Evolutionary conservation across 2,888 invertebrate genomes (phyloP).

Genomic region (Acanthosepion lycidas): DNA sequence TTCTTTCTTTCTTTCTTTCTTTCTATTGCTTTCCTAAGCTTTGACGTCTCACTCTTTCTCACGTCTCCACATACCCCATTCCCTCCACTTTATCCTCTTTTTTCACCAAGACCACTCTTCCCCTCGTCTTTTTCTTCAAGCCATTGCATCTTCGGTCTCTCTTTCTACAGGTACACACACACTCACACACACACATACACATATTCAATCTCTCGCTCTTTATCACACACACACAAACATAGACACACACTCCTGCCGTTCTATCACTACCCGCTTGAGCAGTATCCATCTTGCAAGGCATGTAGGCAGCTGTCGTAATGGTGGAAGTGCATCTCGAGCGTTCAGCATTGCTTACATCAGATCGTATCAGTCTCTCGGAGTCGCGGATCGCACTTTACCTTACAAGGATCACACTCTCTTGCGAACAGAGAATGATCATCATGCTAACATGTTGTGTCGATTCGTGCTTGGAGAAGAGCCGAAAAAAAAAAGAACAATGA

Average conservation of each 20-base stretch:
- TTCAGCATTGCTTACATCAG: not conserved
- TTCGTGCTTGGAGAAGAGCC: not conserved
- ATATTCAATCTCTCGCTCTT: too few relatives aligned
- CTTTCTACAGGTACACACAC: too few relatives aligned
- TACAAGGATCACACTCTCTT: not conserved
- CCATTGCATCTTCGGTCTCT: too few relatives aligned
- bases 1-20: too few relatives aligned
- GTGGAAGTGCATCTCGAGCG: not conserved
- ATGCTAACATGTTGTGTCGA: not conserved
- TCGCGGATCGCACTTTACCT: not conserved
- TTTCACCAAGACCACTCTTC: too few relatives aligned
- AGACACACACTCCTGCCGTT: not conserved
- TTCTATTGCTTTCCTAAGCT: too few relatives aligned
- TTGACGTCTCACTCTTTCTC: too few relatives aligned
- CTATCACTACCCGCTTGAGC: not conserved
- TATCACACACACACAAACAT: too few relatives aligned
- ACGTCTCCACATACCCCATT: too few relatives aligned
- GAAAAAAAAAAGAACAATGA: not conserved
- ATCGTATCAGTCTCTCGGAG: slow-evolving; percentile 20
- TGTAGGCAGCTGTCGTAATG: not conserved
- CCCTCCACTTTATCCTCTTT: too few relatives aligned
- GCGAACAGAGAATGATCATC: not conserved
- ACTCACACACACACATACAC: too few relatives aligned
- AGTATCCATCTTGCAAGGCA: not conserved
- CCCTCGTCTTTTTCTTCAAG: too few relatives aligned